Percentiles rank a stretch among this genome's conserved stretches.
phyloP scores from a whole-genome alignment of 2,113 vertebrate genomes.

The Varanus komodoensis region DNA sequence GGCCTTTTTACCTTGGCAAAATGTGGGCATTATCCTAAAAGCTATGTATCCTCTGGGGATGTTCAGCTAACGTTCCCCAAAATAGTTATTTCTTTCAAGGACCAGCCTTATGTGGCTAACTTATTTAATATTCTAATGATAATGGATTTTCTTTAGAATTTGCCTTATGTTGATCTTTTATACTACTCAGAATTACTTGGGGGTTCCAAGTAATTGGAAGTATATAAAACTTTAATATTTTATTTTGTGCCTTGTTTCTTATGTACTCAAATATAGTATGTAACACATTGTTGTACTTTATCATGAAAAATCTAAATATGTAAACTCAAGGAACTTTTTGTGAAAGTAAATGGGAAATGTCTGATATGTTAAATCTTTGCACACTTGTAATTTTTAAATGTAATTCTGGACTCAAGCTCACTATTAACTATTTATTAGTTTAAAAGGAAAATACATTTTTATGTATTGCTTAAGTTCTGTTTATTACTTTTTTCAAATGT shows the following conservation, averaged over 20 bases:
- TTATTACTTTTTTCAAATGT: neutral
- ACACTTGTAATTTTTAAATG: slow-evolving; percentile 71
- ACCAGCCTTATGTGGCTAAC: neutral
- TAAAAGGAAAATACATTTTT: slow-evolving; percentile 28
- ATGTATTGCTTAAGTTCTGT: neutral
- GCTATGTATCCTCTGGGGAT: neutral
- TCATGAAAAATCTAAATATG: slow-evolving; percentile 20
- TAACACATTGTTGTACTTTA: slow-evolving; percentile 18
- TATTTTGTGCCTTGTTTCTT: slow-evolving; percentile 67
- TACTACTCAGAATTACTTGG: slow-evolving; percentile 43
- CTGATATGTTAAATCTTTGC: slow-evolving; percentile 70
- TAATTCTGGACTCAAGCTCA: slow-evolving; percentile 52
- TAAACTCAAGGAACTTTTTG: slow-evolving; percentile 37
- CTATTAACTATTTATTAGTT: slow-evolving; percentile 70
- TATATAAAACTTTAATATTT: slow-evolving; percentile 43
- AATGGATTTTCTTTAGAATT: slow-evolving; percentile 35
- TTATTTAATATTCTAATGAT: slow-evolving; percentile 34
- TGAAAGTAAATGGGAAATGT: slow-evolving; percentile 47
- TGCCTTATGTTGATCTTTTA: slow-evolving; percentile 55
- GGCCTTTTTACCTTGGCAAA: slow-evolving; percentile 42
- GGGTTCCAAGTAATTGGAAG: slow-evolving; percentile 29
- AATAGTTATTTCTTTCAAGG: neutral
- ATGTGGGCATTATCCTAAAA: slow-evolving; percentile 6
- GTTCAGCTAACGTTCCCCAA: slow-evolving; percentile 21
- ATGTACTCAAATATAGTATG: neutral